These are phyloP conservation scores for Drosophila baimaii DNA, from an alignment of 1,140 invertebrate species.

Conservation along the genomic window DNA sequence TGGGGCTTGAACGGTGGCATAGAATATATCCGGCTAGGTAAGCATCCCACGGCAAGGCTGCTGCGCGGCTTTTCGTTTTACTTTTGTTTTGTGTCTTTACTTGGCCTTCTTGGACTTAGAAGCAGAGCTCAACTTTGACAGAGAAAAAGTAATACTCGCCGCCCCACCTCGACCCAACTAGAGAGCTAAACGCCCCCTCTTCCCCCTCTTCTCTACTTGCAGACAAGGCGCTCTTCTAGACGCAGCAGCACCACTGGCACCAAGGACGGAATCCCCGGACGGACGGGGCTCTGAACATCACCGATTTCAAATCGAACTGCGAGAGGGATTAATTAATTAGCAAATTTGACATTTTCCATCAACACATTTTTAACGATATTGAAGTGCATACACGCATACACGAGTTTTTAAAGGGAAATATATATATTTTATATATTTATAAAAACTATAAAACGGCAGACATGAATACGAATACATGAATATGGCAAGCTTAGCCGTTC, in stretches of 20 bases:
- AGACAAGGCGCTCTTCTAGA: conserved; percentile 42
- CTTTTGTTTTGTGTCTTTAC: conserved; percentile 59
- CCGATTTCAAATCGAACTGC: conserved; percentile 48
- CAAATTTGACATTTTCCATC: conserved; percentile 70
- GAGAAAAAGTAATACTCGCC: conserved; percentile 60
- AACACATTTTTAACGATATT: conserved; percentile 72
- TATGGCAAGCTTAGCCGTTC: conserved; percentile 68
- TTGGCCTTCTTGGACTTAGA: conserved; percentile 58
- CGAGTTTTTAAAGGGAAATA: conserved; percentile 71
- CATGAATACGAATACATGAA: conserved; percentile 62
- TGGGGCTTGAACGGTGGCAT: conserved; percentile 65
- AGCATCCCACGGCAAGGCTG: conserved; percentile 71
- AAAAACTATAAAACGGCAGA: conserved; percentile 73
- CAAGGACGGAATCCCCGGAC: background rate
- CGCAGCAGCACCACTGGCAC: conserved; percentile 4
- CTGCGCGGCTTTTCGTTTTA: conserved; percentile 61
- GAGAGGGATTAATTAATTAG: conserved; percentile 53
- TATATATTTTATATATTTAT: conserved; percentile 82
- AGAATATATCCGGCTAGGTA: conserved; percentile 76
- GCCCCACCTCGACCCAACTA: background rate
- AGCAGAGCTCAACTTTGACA: conserved; percentile 79
- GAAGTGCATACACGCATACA: conserved; percentile 56
- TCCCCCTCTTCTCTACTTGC: conserved; percentile 13
- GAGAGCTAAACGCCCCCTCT: background rate
- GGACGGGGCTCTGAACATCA: conserved; percentile 40